Evolutionary conservation across 2,797 vertebrate genomes (phyloP).

Genomic region (Acropternis orthonyx): DNA sequence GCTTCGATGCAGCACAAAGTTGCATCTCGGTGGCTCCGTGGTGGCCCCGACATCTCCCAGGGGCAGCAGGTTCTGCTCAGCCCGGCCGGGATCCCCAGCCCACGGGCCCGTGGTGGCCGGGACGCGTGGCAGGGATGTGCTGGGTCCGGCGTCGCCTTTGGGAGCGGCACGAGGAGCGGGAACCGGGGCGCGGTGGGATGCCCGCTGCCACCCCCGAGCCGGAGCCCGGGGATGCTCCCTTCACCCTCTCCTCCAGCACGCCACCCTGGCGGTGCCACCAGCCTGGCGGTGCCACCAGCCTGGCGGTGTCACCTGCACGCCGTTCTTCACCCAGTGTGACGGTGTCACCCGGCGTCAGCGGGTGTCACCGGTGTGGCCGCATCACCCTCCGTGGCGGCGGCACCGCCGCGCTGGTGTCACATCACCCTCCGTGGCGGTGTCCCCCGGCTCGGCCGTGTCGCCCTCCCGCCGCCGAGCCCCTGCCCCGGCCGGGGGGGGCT

Average conservation of each 20-base stretch:
- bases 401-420: neutral
- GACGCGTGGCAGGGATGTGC: neutral
- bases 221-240: neutral
- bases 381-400: neutral
- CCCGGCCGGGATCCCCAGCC: neutral
- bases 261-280: neutral
- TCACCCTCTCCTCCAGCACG: neutral
- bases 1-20: constrained; percentile 52
- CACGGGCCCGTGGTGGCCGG: rapidly evolving
- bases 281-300: neutral
- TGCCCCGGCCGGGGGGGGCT: neutral
- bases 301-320: neutral
- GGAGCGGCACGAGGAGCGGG: neutral
- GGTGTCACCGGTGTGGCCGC: neutral
- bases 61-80: neutral
- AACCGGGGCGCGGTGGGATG: neutral
- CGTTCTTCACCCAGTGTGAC: neutral
- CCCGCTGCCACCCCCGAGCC: neutral
- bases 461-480: neutral
- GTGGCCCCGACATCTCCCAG: neutral
- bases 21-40: neutral
- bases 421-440: neutral
- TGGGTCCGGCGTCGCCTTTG: neutral
- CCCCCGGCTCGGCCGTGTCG: neutral
- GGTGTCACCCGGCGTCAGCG: neutral